Evolutionary conservation across 1,140 invertebrate species (phyloP).

Genomic region (Apocrypta bakeri): DNA sequence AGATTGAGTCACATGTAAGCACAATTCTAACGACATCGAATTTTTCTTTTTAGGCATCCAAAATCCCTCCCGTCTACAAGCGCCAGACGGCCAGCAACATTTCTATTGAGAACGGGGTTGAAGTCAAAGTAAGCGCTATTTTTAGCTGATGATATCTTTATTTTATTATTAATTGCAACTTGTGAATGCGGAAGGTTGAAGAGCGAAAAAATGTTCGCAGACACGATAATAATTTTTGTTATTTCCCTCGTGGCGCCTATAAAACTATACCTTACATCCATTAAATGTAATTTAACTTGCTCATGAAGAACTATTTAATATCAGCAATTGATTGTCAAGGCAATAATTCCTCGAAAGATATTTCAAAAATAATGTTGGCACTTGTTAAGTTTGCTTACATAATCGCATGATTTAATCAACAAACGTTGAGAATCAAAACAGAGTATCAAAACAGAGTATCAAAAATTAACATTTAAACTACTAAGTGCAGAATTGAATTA

Average conservation of each 20-base stretch:
- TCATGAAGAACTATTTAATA: background rate
- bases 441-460: too few species aligned
- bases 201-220: background rate
- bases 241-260: background rate
- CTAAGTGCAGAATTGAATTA: background rate
- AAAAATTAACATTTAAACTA: background rate
- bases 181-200: background rate
- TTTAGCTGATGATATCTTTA: background rate
- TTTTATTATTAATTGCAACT: background rate
- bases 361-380: background rate
- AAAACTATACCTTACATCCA: background rate
- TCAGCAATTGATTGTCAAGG: background rate
- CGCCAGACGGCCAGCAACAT: conserved; percentile 72
- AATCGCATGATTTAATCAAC: background rate
- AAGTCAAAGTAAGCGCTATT: conserved; percentile 63
- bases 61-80: conserved; percentile 71
- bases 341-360: background rate
- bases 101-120: conserved; percentile 69
- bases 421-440: too few species aligned
- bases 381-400: background rate
- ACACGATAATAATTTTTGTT: background rate
- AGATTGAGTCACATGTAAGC: too few species aligned
- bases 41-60: conserved; percentile 62
- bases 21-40: background rate
- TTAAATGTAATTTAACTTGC: background rate